Conservation (phyloP, 92 coral and sea anemone species). For the Metridium senile region DNA sequence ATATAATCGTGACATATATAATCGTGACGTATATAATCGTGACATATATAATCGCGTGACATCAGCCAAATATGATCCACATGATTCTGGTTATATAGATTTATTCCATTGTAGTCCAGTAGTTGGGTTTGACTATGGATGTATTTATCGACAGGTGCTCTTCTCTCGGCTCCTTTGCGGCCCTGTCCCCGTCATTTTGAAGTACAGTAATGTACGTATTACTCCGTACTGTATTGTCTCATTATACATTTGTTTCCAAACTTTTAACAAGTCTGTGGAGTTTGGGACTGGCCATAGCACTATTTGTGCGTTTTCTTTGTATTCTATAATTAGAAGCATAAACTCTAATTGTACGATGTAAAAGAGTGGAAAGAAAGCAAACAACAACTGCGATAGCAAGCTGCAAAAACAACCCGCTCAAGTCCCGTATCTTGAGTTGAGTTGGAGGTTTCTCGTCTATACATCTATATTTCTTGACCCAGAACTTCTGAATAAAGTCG, state of each 20-base stretch:
- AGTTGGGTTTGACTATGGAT: too few relatives aligned
- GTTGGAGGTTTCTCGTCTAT: slow-evolving; percentile 66
- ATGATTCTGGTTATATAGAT: too few relatives aligned
- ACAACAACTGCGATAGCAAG: slow-evolving; percentile 75
- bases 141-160: too few relatives aligned
- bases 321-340: slow-evolving; percentile 14
- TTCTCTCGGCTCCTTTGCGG: too few relatives aligned
- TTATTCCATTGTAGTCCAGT: too few relatives aligned
- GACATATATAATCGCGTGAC: too few relatives aligned
- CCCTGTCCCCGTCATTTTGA: too few relatives aligned
- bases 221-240: too few relatives aligned
- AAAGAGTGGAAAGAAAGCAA: slow-evolving; percentile 59
- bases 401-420: slow-evolving; percentile 83
- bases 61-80: too few relatives aligned
- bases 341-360: slow-evolving; percentile 30
- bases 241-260: slow-evolving; percentile 23
- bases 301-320: background rate
- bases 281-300: background rate
- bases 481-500: slow-evolving; percentile 76
- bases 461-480: slow-evolving; percentile 74
- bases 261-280: background rate
- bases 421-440: slow-evolving; percentile 66
- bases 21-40: too few relatives aligned
- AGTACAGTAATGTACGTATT: too few relatives aligned
- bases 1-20: too few relatives aligned